A percentile compares a stretch with the other conserved stretches of the same genome.
These are phyloP conservation scores for Lochmaea capreae DNA, from an alignment of 2,888 invertebrate genomes.

Conservation along the genomic window DNA sequence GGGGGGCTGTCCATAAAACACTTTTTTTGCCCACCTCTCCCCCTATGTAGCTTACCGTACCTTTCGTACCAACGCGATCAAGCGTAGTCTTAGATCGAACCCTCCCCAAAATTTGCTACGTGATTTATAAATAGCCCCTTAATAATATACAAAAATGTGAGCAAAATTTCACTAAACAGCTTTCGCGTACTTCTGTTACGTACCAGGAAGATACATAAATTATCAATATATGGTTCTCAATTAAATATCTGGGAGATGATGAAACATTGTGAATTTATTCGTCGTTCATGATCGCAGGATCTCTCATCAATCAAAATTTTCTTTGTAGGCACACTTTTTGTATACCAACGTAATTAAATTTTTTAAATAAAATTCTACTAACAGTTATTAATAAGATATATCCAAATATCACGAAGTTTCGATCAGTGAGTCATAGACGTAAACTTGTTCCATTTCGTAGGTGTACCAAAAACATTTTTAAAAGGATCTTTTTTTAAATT, in stretches of 20 bases:
- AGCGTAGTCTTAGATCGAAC: too few species aligned
- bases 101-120: too few species aligned
- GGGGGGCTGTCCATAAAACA: too few species aligned
- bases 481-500: too few species aligned
- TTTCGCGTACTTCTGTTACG: too few species aligned
- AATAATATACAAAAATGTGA: too few species aligned
- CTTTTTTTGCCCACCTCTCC: too few species aligned
- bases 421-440: background rate
- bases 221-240: background rate
- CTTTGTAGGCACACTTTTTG: background rate
- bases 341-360: background rate
- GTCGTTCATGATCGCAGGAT: background rate
- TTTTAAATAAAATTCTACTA: background rate
- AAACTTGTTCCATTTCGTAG: background rate
- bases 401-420: background rate
- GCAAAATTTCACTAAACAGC: too few species aligned
- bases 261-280: background rate
- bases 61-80: too few species aligned
- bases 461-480: background rate
- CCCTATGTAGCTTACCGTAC: too few species aligned
- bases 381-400: background rate
- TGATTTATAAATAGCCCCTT: too few species aligned
- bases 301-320: background rate
- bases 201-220: background rate
- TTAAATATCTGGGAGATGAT: background rate